These are phyloP conservation scores for Gouania willdenowi DNA, from an alignment of 2,797 vertebrate genomes.

Conservation along the genomic window DNA sequence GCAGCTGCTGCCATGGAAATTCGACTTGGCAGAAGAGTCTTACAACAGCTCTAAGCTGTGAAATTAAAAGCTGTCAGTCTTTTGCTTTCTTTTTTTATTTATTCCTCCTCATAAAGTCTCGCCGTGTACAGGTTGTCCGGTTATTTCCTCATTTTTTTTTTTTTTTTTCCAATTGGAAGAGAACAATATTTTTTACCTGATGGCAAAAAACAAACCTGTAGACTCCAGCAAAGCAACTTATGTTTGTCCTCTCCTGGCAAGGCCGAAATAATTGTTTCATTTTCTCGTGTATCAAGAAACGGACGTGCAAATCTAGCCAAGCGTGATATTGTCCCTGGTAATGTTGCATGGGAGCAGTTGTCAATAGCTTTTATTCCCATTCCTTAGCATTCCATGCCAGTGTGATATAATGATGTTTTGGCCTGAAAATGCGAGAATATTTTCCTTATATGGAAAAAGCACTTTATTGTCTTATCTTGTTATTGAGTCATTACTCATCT, in stretches of 20 bases:
- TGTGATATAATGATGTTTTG: conserved; percentile 17
- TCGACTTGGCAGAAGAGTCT: conserved; percentile 38
- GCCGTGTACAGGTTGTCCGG: conserved; percentile 15
- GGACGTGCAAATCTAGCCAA: conserved; percentile 25
- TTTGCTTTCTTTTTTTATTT: conserved; percentile 5
- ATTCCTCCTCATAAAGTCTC: conserved; percentile 10
- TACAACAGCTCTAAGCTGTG: conserved; percentile 20
- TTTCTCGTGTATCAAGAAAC: conserved; percentile 13
- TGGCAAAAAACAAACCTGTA: conserved; percentile 32
- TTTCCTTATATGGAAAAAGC: conserved; percentile 8
- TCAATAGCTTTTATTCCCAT: conserved; percentile 22
- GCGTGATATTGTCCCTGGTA: conserved; percentile 40
- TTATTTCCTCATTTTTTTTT: background rate
- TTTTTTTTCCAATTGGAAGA: conserved; percentile 32
- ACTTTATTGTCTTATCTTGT: conserved; percentile 16
- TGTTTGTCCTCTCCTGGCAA: conserved; percentile 22
- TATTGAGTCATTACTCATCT: conserved; percentile 33
- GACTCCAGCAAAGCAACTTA: conserved; percentile 12
- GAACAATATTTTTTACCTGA: conserved; percentile 18
- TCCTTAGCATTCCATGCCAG: conserved; percentile 10
- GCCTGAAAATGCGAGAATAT: conserved; percentile 35
- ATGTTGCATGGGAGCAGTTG: conserved; percentile 22
- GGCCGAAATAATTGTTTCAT: conserved; percentile 46
- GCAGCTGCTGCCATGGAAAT: conserved; percentile 35
- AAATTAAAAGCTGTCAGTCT: conserved; percentile 45